phyloP scores from a whole-genome alignment of 2,113 vertebrate species.

The Vulpes lagopus region DNA sequence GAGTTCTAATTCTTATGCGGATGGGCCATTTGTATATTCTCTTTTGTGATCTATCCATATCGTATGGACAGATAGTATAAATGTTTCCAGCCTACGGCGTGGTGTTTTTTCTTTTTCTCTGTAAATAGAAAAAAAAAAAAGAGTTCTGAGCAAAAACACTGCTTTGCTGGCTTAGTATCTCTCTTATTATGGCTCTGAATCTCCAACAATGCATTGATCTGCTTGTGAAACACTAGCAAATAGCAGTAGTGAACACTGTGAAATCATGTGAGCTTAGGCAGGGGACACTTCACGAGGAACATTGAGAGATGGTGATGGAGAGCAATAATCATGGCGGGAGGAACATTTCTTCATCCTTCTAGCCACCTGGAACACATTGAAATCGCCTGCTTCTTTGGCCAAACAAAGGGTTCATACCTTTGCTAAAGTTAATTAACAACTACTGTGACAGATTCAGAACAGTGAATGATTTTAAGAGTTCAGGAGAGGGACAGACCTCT shows the following conservation, averaged over 20 bases:
- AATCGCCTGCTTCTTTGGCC: background rate
- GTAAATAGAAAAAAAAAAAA: background rate
- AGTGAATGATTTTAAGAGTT: background rate
- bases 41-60: background rate
- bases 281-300: background rate
- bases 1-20: background rate
- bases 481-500: background rate
- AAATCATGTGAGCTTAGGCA: background rate
- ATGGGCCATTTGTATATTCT: background rate
- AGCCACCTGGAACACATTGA: background rate
- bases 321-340: background rate
- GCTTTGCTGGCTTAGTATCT: background rate
- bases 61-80: background rate
- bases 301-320: background rate
- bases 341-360: background rate
- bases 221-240: background rate
- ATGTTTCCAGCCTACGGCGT: background rate
- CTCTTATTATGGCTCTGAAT: background rate
- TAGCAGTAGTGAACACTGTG: background rate
- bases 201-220: background rate
- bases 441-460: background rate
- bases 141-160: slow-evolving; percentile 30
- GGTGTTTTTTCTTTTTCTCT: background rate
- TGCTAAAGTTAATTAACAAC: background rate
- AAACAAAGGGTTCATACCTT: background rate